Evolutionary conservation across 2,113 vertebrate species (phyloP).

Genomic region (Clarias macrocephalus): DNA sequence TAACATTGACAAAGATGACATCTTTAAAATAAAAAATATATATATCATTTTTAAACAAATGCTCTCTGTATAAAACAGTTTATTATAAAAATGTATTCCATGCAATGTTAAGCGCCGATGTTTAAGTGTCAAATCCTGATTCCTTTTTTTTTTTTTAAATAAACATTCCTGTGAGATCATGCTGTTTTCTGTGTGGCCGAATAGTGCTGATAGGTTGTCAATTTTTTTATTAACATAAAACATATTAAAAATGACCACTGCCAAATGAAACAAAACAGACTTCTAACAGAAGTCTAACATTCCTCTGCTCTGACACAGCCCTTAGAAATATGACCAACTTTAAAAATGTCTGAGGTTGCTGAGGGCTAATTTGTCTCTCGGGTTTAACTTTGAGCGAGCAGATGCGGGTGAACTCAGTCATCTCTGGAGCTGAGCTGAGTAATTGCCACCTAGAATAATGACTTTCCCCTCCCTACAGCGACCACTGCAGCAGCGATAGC

Average conservation of each 20-base stretch:
- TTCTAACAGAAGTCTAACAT: not conserved
- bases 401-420: slow-evolving; percentile 32
- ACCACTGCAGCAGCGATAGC: slow-evolving; percentile 19
- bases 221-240: not conserved
- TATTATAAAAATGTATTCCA: not conserved
- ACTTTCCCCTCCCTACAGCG: slow-evolving; percentile 26
- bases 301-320: slow-evolving; percentile 40
- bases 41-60: too few relatives aligned
- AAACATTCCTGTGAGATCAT: not conserved
- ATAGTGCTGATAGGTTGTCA: not conserved
- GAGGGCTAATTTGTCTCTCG: slow-evolving; percentile 47
- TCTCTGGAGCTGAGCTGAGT: slow-evolving; percentile 41
- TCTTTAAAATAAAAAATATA: not conserved
- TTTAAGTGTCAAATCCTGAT: not conserved
- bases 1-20: not conserved
- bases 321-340: slow-evolving; percentile 48
- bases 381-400: slow-evolving; percentile 50
- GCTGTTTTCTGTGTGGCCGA: not conserved
- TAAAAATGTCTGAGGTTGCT: slow-evolving; percentile 46
- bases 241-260: not conserved
- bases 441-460: slow-evolving; percentile 37
- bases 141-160: not conserved
- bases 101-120: not conserved
- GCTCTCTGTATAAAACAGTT: not conserved
- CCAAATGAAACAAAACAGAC: slow-evolving; percentile 14